Conservation (phyloP, 2,797 vertebrate genomes). For the Pangasius mekongensis region DNA sequence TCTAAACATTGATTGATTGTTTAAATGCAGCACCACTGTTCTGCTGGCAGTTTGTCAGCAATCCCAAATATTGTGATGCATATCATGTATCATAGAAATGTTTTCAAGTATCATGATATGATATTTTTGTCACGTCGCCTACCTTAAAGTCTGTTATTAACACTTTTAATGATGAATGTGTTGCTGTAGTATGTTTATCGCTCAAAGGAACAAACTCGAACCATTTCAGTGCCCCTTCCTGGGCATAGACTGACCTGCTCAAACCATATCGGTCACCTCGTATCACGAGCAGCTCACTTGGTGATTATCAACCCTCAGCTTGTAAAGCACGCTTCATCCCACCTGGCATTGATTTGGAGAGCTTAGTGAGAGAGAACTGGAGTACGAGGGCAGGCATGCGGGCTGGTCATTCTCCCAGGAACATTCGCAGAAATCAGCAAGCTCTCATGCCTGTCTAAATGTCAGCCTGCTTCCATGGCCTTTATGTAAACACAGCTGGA, state of each 20-base stretch:
- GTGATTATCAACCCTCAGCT: neutral
- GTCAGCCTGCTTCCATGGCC: conserved; percentile 57
- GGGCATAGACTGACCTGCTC: neutral
- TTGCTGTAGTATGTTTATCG: neutral
- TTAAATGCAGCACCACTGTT: too few relatives aligned
- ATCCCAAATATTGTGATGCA: too few relatives aligned
- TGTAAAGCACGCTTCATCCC: neutral
- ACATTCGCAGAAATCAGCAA: conserved; percentile 48
- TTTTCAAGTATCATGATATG: too few relatives aligned
- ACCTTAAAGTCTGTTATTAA: too few relatives aligned
- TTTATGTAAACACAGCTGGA: conserved; percentile 61
- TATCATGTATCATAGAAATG: too few relatives aligned
- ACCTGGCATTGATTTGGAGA: conserved; percentile 16
- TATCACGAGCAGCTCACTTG: neutral
- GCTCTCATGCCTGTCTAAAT: conserved; percentile 61
- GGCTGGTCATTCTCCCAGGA: conserved; percentile 22
- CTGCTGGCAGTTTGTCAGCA: too few relatives aligned
- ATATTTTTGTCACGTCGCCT: too few relatives aligned
- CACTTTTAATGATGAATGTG: too few relatives aligned
- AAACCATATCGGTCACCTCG: neutral
- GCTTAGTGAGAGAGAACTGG: neutral
- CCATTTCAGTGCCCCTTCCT: neutral
- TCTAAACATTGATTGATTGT: too few relatives aligned
- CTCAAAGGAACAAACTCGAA: neutral
- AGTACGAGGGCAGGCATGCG: conserved; percentile 12